These are phyloP conservation scores for Zaprionus lineosus DNA, from an alignment of 2,888 invertebrate species.

Conservation along the genomic window DNA sequence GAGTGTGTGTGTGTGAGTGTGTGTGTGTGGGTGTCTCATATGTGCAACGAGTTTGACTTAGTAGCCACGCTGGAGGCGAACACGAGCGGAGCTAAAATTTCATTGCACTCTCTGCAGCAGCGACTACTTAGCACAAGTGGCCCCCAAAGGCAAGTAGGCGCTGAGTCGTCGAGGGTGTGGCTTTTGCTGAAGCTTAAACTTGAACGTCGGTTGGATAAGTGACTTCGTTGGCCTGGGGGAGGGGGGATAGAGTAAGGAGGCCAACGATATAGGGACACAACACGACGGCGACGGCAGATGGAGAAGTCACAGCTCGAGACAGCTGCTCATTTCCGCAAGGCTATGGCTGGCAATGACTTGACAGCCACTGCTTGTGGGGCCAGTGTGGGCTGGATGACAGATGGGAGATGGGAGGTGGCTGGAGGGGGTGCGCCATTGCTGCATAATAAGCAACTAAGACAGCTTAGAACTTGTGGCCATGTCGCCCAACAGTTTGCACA, in stretches of 20 bases:
- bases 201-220: constrained; percentile 28
- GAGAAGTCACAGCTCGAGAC: constrained; percentile 65
- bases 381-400: background rate
- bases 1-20: constrained; percentile 12
- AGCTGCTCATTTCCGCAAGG: constrained; percentile 75
- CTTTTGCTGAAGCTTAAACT: constrained; percentile 48
- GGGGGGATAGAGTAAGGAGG: background rate
- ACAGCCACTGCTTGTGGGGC: constrained; percentile 39
- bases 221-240: background rate
- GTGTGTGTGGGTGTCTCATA: constrained; percentile 5
- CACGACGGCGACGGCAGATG: constrained; percentile 30
- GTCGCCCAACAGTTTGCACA: constrained; percentile 64
- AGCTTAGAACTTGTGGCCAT: constrained; percentile 75
- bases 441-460: constrained; percentile 78
- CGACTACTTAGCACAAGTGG: constrained; percentile 78
- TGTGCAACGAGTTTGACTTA: constrained; percentile 61
- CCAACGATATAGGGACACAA: background rate
- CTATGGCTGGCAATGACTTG: constrained; percentile 69
- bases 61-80: constrained; percentile 60
- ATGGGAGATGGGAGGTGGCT: background rate
- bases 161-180: constrained; percentile 19
- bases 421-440: constrained; percentile 8
- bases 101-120: constrained; percentile 70
- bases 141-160: constrained; percentile 55
- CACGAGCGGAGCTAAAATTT: constrained; percentile 63